A percentile compares a stretch with the other conserved stretches of the same genome.
Conservation (phyloP, 2,113 vertebrate species). For the Alectura lathami region DNA sequence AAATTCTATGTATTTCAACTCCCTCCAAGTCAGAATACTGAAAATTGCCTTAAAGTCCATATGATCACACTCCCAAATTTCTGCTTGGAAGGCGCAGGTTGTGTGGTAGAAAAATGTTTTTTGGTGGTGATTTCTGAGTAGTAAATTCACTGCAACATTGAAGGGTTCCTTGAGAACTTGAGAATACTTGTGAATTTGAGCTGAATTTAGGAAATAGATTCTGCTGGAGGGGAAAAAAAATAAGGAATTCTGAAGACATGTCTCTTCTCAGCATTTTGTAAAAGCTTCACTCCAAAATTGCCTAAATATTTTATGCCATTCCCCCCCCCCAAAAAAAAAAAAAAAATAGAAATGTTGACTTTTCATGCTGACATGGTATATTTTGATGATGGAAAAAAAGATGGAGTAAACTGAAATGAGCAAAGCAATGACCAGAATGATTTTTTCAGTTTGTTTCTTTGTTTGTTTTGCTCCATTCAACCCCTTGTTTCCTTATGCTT, state of each 20-base stretch:
- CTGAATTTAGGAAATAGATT: neutral
- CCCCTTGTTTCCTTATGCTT: rapidly evolving
- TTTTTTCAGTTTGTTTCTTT: neutral
- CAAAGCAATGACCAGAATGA: neutral
- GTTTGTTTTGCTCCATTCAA: neutral
- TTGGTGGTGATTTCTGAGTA: neutral
- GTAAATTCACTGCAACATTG: neutral
- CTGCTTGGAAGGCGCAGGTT: neutral
- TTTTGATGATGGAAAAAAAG: neutral
- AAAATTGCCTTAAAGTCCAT: neutral
- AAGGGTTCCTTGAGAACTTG: neutral
- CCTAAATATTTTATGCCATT: neutral
- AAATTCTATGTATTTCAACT: neutral
- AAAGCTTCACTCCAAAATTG: neutral
- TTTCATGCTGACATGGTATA: neutral
- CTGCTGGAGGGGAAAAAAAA: neutral
- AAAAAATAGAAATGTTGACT: neutral
- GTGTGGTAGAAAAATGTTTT: neutral
- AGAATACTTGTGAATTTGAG: neutral
- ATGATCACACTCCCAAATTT: neutral
- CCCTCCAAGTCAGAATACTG: neutral
- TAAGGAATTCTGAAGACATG: neutral
- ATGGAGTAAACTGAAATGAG: neutral
- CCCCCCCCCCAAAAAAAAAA: neutral
- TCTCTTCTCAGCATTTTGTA: neutral